Conservation (phyloP, 1,140 invertebrate species). For the Drosophila cardini region DNA sequence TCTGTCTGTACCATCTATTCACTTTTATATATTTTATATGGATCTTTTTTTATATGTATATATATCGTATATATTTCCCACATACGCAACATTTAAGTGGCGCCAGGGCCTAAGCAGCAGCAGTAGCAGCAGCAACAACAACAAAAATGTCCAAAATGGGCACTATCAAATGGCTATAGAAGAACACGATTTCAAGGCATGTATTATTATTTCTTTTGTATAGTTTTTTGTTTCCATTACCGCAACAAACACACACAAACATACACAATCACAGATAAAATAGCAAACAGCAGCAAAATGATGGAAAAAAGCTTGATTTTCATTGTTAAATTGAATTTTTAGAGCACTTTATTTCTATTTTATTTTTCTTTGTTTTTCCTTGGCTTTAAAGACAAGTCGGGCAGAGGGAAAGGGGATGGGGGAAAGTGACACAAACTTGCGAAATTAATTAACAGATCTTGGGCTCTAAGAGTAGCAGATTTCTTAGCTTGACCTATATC, state of each 20-base stretch:
- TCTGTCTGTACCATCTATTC: slow-evolving; percentile 26
- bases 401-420: slow-evolving; percentile 7
- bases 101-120: slow-evolving; percentile 59
- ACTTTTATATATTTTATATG: slow-evolving; percentile 74
- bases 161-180: slow-evolving; percentile 66
- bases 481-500: slow-evolving; percentile 65
- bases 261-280: too few relatives aligned
- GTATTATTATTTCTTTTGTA: slow-evolving; percentile 51
- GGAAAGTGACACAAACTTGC: slow-evolving; percentile 25
- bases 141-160: slow-evolving; percentile 43
- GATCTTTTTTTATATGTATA: slow-evolving; percentile 43
- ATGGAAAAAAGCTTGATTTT: slow-evolving; percentile 20
- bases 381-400: slow-evolving; percentile 52
- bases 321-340: slow-evolving; percentile 54
- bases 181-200: slow-evolving; percentile 25
- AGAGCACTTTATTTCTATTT: slow-evolving; percentile 15
- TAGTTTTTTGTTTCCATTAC: slow-evolving; percentile 50
- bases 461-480: background rate
- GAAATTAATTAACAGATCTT: slow-evolving; percentile 77
- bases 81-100: slow-evolving; percentile 77
- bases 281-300: slow-evolving; percentile 14
- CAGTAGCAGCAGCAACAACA: slow-evolving; percentile 45
- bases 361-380: slow-evolving; percentile 16
- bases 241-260: slow-evolving; percentile 18
- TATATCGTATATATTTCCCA: slow-evolving; percentile 36